Conservation (phyloP, 2,797 vertebrate species). For the Lepilemur septentrionalis region DNA sequence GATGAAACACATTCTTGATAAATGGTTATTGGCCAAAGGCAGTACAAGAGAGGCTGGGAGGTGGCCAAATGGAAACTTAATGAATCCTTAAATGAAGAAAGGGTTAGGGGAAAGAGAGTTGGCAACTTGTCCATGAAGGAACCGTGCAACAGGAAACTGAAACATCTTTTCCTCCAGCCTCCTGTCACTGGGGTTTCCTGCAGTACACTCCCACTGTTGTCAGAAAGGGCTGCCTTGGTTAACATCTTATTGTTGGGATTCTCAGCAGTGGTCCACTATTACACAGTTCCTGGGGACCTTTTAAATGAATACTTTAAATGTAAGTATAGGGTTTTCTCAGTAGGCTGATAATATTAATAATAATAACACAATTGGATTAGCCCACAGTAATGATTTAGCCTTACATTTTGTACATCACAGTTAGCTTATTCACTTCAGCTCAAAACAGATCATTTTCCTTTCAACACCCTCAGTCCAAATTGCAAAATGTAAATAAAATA, state of each 20-base stretch:
- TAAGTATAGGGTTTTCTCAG: not conserved
- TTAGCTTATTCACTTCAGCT: not conserved
- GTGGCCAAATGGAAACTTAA: constrained; percentile 39
- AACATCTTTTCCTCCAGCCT: not conserved
- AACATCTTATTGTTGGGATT: not conserved
- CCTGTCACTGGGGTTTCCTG: not conserved
- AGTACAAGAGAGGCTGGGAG: not conserved
- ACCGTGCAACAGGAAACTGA: not conserved
- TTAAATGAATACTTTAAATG: not conserved
- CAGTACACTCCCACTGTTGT: not conserved
- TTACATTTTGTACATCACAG: not conserved
- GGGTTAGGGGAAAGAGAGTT: not conserved
- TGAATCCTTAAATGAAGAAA: constrained; percentile 24
- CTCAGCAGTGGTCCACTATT: not conserved
- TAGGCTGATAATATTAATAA: not conserved
- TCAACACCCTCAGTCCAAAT: not conserved
- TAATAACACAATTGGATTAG: not conserved
- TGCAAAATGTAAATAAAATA: not conserved
- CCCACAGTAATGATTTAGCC: not conserved
- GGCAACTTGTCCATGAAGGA: not conserved
- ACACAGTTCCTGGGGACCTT: not conserved
- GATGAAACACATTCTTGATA: constrained; percentile 1
- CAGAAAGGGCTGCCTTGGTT: not conserved
- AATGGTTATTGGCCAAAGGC: constrained; percentile 45
- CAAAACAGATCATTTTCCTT: not conserved